Percentiles rank a stretch among this genome's conserved stretches.
Conservation (phyloP, 1,140 invertebrate species). For the Colletes gigas region DNA sequence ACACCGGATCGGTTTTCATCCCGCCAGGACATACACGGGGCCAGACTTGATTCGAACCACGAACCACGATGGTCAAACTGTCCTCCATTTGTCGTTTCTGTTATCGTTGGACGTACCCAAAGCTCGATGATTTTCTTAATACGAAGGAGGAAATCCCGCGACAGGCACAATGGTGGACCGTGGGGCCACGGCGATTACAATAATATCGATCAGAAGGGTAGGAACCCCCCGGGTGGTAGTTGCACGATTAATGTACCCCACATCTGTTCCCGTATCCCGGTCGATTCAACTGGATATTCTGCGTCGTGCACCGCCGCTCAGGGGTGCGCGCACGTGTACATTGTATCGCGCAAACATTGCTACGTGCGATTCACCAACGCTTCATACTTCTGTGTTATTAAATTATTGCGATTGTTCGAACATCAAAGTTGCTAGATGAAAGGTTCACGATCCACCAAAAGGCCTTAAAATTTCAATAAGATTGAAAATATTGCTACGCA, state of each 20-base stretch:
- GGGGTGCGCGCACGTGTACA: neutral
- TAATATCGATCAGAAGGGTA: constrained; percentile 68
- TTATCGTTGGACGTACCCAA: neutral
- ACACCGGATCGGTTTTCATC: neutral
- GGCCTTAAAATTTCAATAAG: too few species aligned
- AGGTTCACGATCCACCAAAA: too few species aligned
- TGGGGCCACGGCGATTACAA: constrained; percentile 38
- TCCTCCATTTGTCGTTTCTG: too few species aligned
- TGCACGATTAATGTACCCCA: constrained; percentile 70
- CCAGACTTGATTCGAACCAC: neutral
- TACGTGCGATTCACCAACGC: constrained; percentile 9
- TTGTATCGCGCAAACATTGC: constrained; percentile 7
- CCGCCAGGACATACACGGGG: neutral
- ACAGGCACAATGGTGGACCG: constrained; percentile 34
- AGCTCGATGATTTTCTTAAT: too few species aligned
- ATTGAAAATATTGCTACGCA: too few species aligned
- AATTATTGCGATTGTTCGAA: neutral
- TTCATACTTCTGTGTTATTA: neutral
- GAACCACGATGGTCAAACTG: too few species aligned
- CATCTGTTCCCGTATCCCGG: constrained; percentile 69
- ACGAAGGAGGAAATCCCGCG: neutral
- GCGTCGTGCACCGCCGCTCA: constrained; percentile 5
- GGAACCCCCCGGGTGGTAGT: constrained; percentile 41
- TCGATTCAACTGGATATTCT: constrained; percentile 15
- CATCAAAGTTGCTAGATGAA: too few species aligned